Evolutionary conservation across 2,888 invertebrate species (phyloP), one percentile per base, ranked within the genome.

Genomic region (Pocota personata): DNA sequence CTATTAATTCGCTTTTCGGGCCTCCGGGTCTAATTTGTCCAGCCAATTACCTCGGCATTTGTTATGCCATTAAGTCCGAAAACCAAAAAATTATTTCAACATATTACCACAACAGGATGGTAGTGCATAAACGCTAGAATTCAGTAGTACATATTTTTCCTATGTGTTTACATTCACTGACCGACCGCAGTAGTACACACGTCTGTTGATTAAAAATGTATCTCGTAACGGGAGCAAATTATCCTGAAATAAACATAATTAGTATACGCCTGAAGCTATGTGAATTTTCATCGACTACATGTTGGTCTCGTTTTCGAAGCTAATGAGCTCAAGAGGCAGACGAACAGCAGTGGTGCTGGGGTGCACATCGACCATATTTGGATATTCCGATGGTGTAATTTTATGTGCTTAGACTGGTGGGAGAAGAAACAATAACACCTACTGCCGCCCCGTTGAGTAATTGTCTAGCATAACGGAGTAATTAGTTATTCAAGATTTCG

Each of bases 241-340:
- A 86, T 86, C 86, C 86, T 86, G 86, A 86, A 86, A 86, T 86
- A 86, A 86, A 82, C 86, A 82, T 86, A 86, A 86, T 86, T 86
- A 86, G 82, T 80, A 55, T 82, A 77, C 57, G 86, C 86, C 86
- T 57, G 55, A 52, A 57, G 86, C 77, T 67, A 66, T 86, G 86
- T 76, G 82, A 82, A 66, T 77, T 82, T 82, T 86, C 82, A 82
- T 77, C 60, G 84, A 66, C 80, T 80, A 48, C 62, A 76, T 82
- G 76, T 72, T 86, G 66, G 58, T 52, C 55, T 78, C 66, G 72
- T 82, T 82, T 82, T 77, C 55, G 76, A 82, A 82, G 76, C 72
- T 86, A 86, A 86, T 77, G 77, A 82, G 82, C 82, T 82, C 60
- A 66, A 67, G 60, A 12, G 66, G 80, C 57, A 73, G 66, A 73